Evolutionary conservation across 2,113 vertebrate species (phyloP).

Genomic region (Microcebus ravelobensis): DNA sequence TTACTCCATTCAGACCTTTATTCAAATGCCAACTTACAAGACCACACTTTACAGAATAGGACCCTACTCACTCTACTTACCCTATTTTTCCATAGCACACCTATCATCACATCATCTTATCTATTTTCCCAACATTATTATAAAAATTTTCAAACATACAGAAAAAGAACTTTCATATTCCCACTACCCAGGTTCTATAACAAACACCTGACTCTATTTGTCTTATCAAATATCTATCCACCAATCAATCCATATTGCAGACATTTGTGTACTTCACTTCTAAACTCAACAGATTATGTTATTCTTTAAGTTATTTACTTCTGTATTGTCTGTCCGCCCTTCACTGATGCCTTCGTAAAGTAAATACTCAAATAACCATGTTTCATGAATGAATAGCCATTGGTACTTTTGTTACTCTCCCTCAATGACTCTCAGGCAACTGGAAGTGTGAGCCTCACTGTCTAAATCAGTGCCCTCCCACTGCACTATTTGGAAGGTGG

Average conservation of each 20-base stretch:
- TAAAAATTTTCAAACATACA: neutral
- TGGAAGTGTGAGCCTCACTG: neutral
- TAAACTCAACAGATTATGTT: neutral
- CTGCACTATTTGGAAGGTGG: neutral
- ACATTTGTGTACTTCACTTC: neutral
- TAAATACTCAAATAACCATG: neutral
- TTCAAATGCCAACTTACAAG: neutral
- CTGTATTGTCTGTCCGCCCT: neutral
- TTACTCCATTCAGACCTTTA: neutral
- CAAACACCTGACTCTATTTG: neutral
- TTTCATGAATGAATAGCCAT: neutral
- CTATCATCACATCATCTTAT: neutral
- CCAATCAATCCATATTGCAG: neutral
- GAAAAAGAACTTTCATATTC: neutral
- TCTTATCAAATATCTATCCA: neutral
- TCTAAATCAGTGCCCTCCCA: neutral
- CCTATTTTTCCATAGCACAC: neutral
- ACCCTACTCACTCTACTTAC: neutral
- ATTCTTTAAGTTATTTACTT: neutral
- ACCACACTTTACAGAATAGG: neutral
- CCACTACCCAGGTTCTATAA: neutral
- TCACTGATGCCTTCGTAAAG: neutral
- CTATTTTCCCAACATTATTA: neutral
- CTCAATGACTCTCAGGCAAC: neutral
- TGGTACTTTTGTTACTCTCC: neutral